These are phyloP conservation scores for Musca domestica DNA, from an alignment of 1,140 invertebrate species.

Conservation along the genomic window DNA sequence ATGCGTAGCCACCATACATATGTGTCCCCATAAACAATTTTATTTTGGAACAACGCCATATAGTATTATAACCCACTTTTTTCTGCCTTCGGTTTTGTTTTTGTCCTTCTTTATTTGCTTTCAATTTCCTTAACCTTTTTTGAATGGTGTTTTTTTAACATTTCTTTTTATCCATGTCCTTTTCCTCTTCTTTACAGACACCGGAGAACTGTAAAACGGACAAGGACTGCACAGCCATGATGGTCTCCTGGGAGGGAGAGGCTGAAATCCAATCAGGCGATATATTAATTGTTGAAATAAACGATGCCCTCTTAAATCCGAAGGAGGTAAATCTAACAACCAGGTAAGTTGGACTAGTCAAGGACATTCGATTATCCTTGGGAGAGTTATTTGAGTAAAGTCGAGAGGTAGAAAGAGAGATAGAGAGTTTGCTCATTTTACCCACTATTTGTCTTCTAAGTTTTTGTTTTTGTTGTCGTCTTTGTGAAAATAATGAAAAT, in stretches of 20 bases:
- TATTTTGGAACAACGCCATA: not conserved
- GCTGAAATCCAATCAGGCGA: conserved; percentile 67
- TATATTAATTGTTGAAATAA: conserved; percentile 67
- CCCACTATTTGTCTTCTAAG: too few species aligned
- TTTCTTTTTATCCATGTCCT: not conserved
- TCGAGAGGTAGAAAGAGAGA: too few species aligned
- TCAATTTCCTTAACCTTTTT: too few species aligned
- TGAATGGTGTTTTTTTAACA: not conserved
- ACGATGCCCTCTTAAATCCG: conserved; percentile 58
- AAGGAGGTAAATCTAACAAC: conserved; percentile 45
- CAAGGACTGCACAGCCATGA: conserved; percentile 56
- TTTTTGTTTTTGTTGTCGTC: too few species aligned
- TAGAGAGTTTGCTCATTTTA: too few species aligned
- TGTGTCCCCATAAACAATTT: not conserved
- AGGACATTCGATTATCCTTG: conserved; percentile 6
- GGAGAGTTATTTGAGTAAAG: too few species aligned
- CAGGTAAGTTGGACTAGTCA: conserved; percentile 31
- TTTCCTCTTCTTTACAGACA: conserved; percentile 19
- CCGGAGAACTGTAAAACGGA: conserved; percentile 55
- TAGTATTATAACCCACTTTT: not conserved
- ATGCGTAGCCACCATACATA: too few species aligned
- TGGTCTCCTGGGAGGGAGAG: conserved; percentile 62
- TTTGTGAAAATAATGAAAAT: too few species aligned
- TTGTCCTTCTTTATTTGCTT: not conserved
- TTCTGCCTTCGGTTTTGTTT: not conserved